Conservation (phyloP, 1,140 invertebrate species). For the Lasaia peninsularis region DNA sequence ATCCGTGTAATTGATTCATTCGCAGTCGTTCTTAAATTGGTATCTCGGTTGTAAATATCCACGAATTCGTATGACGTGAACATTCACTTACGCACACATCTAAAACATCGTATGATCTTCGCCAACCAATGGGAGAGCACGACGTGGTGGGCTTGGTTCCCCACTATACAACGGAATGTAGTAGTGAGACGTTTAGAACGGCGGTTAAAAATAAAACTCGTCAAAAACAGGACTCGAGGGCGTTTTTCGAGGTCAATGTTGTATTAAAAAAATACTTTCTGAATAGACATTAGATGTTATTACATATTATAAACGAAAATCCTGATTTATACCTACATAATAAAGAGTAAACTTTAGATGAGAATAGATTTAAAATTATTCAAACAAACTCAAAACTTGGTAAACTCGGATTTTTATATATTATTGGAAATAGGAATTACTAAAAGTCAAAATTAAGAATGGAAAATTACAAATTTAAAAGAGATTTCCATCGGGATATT, state of each 20-base stretch:
- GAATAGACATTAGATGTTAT: neutral
- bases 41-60: constrained; percentile 41
- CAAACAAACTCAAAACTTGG: too few species aligned
- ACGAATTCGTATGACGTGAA: constrained; percentile 41
- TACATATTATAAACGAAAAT: too few species aligned
- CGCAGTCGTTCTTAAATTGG: constrained; percentile 53
- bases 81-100: constrained; percentile 42
- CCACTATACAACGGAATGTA: constrained; percentile 62
- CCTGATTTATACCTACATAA: too few species aligned
- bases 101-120: constrained; percentile 63
- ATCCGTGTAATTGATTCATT: constrained; percentile 46
- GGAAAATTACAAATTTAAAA: too few species aligned
- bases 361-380: too few species aligned
- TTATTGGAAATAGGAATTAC: too few species aligned
- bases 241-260: constrained; percentile 52
- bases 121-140: constrained; percentile 47
- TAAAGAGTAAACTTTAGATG: too few species aligned
- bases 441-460: too few species aligned
- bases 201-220: constrained; percentile 12
- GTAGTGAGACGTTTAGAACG: neutral
- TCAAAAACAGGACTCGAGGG: constrained; percentile 7
- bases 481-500: too few species aligned
- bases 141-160: constrained; percentile 67
- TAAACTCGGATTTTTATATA: too few species aligned
- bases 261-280: constrained; percentile 23